phyloP scores from a whole-genome alignment of 2,888 invertebrate genomes.

The Incurvaria masculella region DNA sequence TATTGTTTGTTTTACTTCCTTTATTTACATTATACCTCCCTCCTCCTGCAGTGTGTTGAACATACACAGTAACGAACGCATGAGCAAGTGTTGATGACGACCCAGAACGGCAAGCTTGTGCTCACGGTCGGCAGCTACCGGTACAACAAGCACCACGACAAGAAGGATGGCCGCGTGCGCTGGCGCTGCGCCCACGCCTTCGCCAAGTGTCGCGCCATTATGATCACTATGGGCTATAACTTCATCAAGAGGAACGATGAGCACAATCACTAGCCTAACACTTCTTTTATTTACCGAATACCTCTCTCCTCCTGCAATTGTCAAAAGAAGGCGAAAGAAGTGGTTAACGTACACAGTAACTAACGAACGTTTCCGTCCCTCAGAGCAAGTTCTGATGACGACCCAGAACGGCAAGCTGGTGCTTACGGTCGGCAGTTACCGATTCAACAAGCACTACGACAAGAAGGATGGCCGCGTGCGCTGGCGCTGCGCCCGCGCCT shows the following conservation, averaged over 20 bases:
- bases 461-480: constrained; percentile 31
- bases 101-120: constrained; percentile 20
- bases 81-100: background rate
- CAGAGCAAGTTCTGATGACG: background rate
- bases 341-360: too few relatives aligned
- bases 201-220: constrained; percentile 36
- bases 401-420: constrained; percentile 19
- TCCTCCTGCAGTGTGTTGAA: too few relatives aligned
- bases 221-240: constrained; percentile 29
- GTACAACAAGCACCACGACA: constrained; percentile 36
- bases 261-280: constrained; percentile 8
- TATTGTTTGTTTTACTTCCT: too few relatives aligned
- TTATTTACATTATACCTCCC: too few relatives aligned
- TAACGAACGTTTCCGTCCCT: too few relatives aligned
- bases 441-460: constrained; percentile 37
- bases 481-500: constrained; percentile 40
- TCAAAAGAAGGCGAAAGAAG: too few relatives aligned
- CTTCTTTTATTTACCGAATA: background rate
- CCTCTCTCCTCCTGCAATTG: too few relatives aligned
- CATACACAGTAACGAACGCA: too few relatives aligned
- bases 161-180: constrained; percentile 29
- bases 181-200: constrained; percentile 41
- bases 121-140: constrained; percentile 32
- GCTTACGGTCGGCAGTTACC: constrained; percentile 30
- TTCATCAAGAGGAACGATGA: constrained; percentile 35